Evolutionary conservation across 2,113 vertebrate species (phyloP).

Genomic region (Leucopsar rothschildi): DNA sequence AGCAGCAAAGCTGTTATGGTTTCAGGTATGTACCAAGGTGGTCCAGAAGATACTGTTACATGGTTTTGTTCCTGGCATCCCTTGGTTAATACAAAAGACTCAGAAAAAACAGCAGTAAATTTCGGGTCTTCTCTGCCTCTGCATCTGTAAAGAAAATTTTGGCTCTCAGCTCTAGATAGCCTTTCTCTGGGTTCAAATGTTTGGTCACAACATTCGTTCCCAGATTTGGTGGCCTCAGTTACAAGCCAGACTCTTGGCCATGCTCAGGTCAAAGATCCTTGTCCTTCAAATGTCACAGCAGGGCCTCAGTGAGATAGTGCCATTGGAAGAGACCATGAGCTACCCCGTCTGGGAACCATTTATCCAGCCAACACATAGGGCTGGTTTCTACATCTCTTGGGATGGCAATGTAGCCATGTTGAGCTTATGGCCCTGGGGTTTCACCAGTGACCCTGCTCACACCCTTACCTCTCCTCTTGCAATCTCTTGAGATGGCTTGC

Average conservation of each 20-base stretch:
- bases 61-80: background rate
- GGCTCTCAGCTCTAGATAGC: background rate
- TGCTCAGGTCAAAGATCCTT: background rate
- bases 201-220: background rate
- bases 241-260: background rate
- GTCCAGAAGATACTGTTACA: background rate
- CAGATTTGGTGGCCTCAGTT: background rate
- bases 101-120: background rate
- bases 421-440: background rate
- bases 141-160: background rate
- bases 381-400: background rate
- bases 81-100: background rate
- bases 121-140: background rate
- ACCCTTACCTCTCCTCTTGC: background rate
- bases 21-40: background rate
- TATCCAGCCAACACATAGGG: accelerated
- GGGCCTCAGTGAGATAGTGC: background rate
- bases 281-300: background rate
- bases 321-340: background rate
- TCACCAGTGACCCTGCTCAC: background rate
- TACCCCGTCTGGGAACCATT: background rate
- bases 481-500: background rate
- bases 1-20: background rate
- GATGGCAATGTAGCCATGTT: background rate
- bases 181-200: background rate